Conservation (phyloP, 2,797 vertebrate species). For the Micropoecilia bifurca region DNA sequence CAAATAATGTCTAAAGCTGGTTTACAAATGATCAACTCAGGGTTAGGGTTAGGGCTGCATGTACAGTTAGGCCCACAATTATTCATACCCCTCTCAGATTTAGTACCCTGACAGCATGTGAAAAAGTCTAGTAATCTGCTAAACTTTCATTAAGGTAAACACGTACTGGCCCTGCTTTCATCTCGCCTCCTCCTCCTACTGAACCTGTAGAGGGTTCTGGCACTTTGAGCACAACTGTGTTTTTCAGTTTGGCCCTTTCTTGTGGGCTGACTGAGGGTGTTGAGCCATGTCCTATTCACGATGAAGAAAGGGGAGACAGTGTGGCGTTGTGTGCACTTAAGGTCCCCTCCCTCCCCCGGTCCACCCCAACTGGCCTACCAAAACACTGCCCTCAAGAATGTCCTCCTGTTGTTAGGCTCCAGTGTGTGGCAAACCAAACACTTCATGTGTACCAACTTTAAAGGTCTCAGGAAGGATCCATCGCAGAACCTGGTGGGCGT, state of each 20-base stretch:
- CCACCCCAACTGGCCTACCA: conserved; percentile 28
- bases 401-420: conserved; percentile 30
- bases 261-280: conserved; percentile 50
- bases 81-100: background rate
- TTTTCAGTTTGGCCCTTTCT: conserved; percentile 44
- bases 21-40: background rate
- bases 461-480: background rate
- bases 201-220: conserved; percentile 18
- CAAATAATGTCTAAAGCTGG: background rate
- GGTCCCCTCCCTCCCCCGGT: conserved; percentile 25
- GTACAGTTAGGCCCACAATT: background rate
- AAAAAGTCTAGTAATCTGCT: background rate
- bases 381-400: conserved; percentile 50
- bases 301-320: conserved; percentile 35
- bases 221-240: conserved; percentile 16
- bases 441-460: conserved; percentile 11
- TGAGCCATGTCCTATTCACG: conserved; percentile 46
- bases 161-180: conserved; percentile 10
- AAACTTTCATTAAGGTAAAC: conserved; percentile 36
- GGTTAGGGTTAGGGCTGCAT: background rate
- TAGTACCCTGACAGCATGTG: background rate
- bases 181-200: background rate
- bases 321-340: conserved; percentile 43
- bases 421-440: conserved; percentile 21
- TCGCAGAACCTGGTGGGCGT: background rate